Base-by-base conservation (phyloP, 2,888 invertebrate species). In the Erebia palarica region DNA sequence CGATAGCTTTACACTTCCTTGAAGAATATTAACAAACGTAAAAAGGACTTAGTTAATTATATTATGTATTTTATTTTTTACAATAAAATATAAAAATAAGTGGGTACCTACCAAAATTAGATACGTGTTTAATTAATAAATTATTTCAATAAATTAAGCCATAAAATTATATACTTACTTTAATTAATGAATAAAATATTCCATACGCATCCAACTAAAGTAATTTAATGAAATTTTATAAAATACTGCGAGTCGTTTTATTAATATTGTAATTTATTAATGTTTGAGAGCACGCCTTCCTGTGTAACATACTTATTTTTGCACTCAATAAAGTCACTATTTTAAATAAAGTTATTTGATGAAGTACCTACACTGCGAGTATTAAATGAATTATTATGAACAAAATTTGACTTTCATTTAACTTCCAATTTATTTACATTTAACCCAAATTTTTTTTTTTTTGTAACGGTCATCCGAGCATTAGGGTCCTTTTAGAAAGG, bases 261-360 rank as follows among this genome's bases (percentile, higher is more conserved):
- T 76, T 59, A 77, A 78, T 78, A 75, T 67, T 16, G 75, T 78
- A 78, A 81, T 78, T 81, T 80, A 81, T 82, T 65, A 47, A 44
- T 69, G 69, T 74, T 72, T 79, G 71, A 84, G 81, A 89, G 92
- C 92, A 92, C 92, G 86, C 79, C 82, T 87, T 87, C 88, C 86
- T 86, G 84, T 85, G 82, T 87, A 87, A 89, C 84, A 76, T 61
- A 42, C 85, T 88, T 90, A 92, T 91, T 92, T 90, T 91, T 91
- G 92, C 92, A 92, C 92, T 87, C 82, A 84, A 87, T 88, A 86
- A 90, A 88, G 82, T 88, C 90, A 91, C 91, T 90, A 91, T 91
- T 91, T 91, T 91, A 89, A 90, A 88, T 86, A 88, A 87, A 87
- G 79, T 85, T 87, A 87, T 86, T 85, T 83, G 82, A 86, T 82